Evolutionary conservation across 2,797 vertebrate species (phyloP).

Genomic region (Masticophis lateralis): DNA sequence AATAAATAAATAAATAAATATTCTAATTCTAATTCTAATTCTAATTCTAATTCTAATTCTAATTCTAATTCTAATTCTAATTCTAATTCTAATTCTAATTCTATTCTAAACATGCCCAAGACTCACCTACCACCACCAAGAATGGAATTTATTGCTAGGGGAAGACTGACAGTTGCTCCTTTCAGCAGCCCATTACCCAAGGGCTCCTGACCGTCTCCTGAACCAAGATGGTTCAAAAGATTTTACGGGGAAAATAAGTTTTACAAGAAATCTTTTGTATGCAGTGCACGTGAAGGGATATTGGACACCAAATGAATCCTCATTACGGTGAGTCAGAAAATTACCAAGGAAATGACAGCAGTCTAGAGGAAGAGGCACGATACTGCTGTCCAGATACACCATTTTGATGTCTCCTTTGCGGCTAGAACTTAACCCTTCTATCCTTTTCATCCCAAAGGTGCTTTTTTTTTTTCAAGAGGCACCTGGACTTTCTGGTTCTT

Average conservation of each 20-base stretch:
- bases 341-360: slow-evolving; percentile 51
- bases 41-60: no score
- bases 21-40: no score
- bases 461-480: no score
- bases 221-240: slow-evolving; percentile 52
- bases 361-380: slow-evolving; percentile 55
- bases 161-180: not conserved
- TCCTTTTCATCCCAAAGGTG: slow-evolving; percentile 2
- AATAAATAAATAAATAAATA: no score
- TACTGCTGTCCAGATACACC: slow-evolving; percentile 8
- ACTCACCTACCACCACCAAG: not conserved
- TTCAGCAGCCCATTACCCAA: not conserved
- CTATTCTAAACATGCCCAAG: not conserved
- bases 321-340: slow-evolving; percentile 55
- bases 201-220: slow-evolving; percentile 55
- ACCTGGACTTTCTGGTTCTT: no score
- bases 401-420: slow-evolving; percentile 22
- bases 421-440: slow-evolving; percentile 16
- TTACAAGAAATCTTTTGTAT: slow-evolving; percentile 53
- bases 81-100: no score
- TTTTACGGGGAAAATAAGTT: not conserved
- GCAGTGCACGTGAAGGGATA: slow-evolving; percentile 45
- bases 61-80: no score
- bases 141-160: not conserved
- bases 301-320: slow-evolving; percentile 62